Percentiles rank a stretch among this genome's conserved stretches.
Conservation (phyloP, 2,888 invertebrate species). For the Conus canariensis region DNA sequence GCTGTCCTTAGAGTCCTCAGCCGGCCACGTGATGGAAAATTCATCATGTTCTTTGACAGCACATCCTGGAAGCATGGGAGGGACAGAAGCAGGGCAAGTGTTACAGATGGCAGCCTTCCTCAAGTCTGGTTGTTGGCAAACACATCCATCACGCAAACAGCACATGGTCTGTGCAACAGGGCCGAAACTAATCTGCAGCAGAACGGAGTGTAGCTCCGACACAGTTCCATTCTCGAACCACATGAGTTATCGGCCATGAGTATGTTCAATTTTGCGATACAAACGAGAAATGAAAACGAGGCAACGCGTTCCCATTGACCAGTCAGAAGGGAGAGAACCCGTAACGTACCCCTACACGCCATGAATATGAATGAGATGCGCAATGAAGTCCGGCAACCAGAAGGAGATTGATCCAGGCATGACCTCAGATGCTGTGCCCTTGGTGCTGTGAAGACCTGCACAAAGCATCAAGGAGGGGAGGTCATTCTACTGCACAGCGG, state of each 20-base stretch:
- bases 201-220: background rate
- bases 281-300: background rate
- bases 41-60: background rate
- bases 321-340: background rate
- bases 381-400: background rate
- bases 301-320: background rate
- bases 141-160: background rate
- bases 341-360: background rate
- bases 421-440: background rate
- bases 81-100: background rate
- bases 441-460: too few relatives aligned
- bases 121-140: background rate
- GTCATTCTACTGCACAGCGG: too few relatives aligned
- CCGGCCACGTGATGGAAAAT: background rate
- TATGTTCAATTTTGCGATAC: background rate
- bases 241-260: background rate
- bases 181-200: background rate
- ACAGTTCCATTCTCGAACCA: background rate
- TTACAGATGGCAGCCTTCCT: background rate
- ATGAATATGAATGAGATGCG: slow-evolving; percentile 1
- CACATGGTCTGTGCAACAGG: background rate
- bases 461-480: too few relatives aligned
- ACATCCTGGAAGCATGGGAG: background rate
- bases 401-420: background rate
- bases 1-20: background rate